A percentile compares a stretch with the other conserved stretches of the same genome.
These are phyloP conservation scores for Terrapene triunguis DNA, from an alignment of 2,113 vertebrate genomes.

Conservation along the genomic window DNA sequence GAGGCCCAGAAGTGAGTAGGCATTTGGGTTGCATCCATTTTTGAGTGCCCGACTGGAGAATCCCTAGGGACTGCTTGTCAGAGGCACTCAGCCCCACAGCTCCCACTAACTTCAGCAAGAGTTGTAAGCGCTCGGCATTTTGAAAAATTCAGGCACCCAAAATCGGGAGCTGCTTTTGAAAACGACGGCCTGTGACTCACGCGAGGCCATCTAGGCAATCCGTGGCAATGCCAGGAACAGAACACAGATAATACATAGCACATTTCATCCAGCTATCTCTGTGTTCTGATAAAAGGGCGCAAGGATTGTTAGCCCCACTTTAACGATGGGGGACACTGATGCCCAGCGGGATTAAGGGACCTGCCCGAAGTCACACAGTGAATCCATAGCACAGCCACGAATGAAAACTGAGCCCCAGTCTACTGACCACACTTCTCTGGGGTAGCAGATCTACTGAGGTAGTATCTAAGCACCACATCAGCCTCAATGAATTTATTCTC, in stretches of 20 bases:
- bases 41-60: background rate
- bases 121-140: background rate
- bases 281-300: background rate
- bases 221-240: background rate
- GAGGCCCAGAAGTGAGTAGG: background rate
- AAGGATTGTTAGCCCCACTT: background rate
- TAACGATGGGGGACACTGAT: background rate
- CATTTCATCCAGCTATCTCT: background rate
- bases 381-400: background rate
- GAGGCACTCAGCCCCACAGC: background rate
- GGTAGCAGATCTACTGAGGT: background rate
- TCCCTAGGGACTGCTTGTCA: background rate
- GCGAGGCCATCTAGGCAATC: background rate
- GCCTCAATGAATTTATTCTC: background rate
- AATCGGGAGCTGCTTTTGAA: background rate
- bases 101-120: background rate
- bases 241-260: background rate
- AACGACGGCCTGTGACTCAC: no score
- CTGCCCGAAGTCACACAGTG: background rate
- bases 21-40: background rate
- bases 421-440: background rate
- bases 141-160: background rate
- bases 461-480: background rate
- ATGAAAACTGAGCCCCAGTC: background rate
- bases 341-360: background rate